Percentiles rank a stretch among this genome's conserved stretches.
These are phyloP conservation scores for Gobius niger DNA, from an alignment of 2,113 vertebrate genomes.

Conservation along the genomic window DNA sequence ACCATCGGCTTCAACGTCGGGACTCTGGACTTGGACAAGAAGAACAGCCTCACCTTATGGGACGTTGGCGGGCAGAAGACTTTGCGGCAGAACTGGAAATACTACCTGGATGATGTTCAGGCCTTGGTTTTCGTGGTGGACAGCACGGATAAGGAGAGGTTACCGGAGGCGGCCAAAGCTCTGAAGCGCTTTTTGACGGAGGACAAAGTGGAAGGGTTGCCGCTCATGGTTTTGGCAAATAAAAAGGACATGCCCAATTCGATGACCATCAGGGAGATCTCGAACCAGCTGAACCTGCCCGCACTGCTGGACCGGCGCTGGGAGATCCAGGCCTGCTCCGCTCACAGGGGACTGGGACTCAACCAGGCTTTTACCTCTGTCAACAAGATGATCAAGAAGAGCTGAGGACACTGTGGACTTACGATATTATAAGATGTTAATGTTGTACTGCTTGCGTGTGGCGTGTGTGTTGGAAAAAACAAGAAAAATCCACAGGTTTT, in stretches of 20 bases:
- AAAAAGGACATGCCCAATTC: slow-evolving; percentile 82
- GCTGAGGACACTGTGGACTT: not conserved
- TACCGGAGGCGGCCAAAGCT: slow-evolving; percentile 73
- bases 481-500: no score
- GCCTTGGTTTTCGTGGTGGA: slow-evolving; percentile 85
- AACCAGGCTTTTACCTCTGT: slow-evolving; percentile 77
- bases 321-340: slow-evolving; percentile 84
- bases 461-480: no score
- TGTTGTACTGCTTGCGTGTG: no score
- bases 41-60: slow-evolving; percentile 80
- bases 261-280: slow-evolving; percentile 74
- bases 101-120: slow-evolving; percentile 79
- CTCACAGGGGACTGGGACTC: slow-evolving; percentile 76
- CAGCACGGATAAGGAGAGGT: slow-evolving; percentile 72
- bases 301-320: slow-evolving; percentile 59
- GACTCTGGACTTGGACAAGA: slow-evolving; percentile 75
- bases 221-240: slow-evolving; percentile 88
- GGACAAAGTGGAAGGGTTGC: slow-evolving; percentile 71
- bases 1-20: slow-evolving; percentile 90
- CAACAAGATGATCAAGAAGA: slow-evolving; percentile 73
- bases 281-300: slow-evolving; percentile 56
- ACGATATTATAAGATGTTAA: no score
- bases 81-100: slow-evolving; percentile 84
- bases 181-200: slow-evolving; percentile 75
- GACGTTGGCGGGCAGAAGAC: slow-evolving; percentile 83